Conservation (phyloP, 2,113 vertebrate genomes). For the Scomber japonicus region DNA sequence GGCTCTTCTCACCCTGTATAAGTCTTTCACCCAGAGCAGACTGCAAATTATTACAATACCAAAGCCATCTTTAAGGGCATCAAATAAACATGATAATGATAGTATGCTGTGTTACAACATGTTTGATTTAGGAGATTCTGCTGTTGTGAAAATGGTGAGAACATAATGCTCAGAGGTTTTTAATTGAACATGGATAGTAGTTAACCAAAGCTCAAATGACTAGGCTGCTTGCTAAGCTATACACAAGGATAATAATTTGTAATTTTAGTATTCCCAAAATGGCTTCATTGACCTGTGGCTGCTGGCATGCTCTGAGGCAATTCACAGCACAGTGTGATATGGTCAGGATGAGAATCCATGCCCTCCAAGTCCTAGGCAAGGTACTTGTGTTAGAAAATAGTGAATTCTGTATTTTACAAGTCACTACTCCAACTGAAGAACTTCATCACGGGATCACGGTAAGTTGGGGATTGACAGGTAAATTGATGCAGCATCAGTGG, state of each 20-base stretch:
- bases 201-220: neutral
- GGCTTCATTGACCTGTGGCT: neutral
- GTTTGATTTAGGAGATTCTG: neutral
- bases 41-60: conserved; percentile 30
- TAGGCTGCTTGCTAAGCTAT: neutral
- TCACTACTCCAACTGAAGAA: neutral
- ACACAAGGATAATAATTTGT: neutral
- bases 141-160: neutral
- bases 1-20: conserved; percentile 31
- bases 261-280: conserved; percentile 18
- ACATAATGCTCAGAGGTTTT: neutral
- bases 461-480: neutral
- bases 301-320: neutral
- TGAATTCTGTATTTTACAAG: neutral
- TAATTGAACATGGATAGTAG: neutral
- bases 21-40: conserved; percentile 8
- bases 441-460: neutral
- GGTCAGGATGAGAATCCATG: neutral
- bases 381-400: neutral
- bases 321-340: neutral
- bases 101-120: neutral
- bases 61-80: conserved; percentile 35
- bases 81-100: conserved; percentile 29
- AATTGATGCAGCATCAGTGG: neutral
- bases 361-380: neutral